Base-by-base conservation (phyloP, 2,888 invertebrate species). In the Patella pellucida region DNA sequence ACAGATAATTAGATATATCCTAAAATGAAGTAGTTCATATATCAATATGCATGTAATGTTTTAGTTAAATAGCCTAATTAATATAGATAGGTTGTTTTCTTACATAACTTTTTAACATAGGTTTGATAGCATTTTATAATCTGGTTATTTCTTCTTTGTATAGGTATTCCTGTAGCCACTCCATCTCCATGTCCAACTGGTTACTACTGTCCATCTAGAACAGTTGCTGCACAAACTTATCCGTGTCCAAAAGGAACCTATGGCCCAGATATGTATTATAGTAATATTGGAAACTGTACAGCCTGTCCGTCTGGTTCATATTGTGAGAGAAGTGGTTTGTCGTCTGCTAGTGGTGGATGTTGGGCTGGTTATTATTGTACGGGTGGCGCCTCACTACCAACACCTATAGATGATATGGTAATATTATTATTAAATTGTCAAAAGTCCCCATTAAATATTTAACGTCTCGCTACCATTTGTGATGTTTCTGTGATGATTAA, bases 181-280 rank as follows among this genome's bases (percentile, higher is more conserved):
- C 89, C 90, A 0, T 74, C 82, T 1, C 82, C 87, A 19, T 90
- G 90, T 79, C 89, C 89, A 16, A 73, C 76, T 1, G 90, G 90
- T 2, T 84, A 87, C 76, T 90, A 87, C 84, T 90, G 90, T 78
- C 86, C 87, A 3, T 82, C 79, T n/a, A 86, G 86, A n/a, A 89
- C 89, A 7, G 82, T 79, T 9, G 78, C 85, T 5, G 83, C 82
- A 56, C 82, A 84, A 41, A 80, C 86, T 9, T 82, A 81, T 81
- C 89, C 89, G 4, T 90, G 90, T 77, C 88, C 88, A 1, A 78
- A 84, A 0, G 89, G 89, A 23, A 88, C 87, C 1, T 90, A 81
- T 73, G 87, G 85, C 41, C 85, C 88, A 7, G 79, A 81, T 19
- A 74, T 81, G 23, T 85, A 85, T 77, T 84, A 83, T 78, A 75